Evolutionary conservation across 2,113 vertebrate species (phyloP).

Genomic region (Corythoichthys intestinalis): DNA sequence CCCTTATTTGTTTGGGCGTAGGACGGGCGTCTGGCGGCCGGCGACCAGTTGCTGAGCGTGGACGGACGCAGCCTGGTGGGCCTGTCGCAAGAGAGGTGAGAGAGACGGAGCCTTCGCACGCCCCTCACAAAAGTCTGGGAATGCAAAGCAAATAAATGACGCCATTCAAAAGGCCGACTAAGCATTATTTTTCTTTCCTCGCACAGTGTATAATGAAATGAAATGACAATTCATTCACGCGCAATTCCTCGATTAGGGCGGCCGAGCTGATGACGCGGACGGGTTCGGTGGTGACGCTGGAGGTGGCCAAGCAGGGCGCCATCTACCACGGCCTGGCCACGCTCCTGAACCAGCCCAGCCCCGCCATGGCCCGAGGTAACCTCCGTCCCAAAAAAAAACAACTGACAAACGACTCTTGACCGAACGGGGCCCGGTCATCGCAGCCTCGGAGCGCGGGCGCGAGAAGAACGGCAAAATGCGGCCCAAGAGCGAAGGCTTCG

Average conservation of each 20-base stretch:
- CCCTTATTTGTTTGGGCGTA: conserved; percentile 36
- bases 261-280: conserved; percentile 98
- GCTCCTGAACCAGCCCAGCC: conserved; percentile 94
- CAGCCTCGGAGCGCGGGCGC: conserved; percentile 82
- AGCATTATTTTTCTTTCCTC: too few relatives aligned
- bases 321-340: conserved; percentile 97
- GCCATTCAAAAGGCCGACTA: too few relatives aligned
- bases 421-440: neutral
- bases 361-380: conserved; percentile 92
- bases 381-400: neutral
- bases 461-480: conserved; percentile 90
- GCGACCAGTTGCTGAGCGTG: conserved; percentile 93
- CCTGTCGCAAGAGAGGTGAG: conserved; percentile 94
- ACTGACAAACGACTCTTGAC: too few relatives aligned
- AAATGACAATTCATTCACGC: too few relatives aligned
- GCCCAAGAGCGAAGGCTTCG: conserved; percentile 98
- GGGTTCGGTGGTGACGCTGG: conserved; percentile 92
- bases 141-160: neutral
- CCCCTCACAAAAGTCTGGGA: neutral
- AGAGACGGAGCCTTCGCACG: neutral
- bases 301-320: conserved; percentile 97
- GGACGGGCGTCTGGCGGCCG: conserved; percentile 93
- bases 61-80: conserved; percentile 94
- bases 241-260: conserved; percentile 72
- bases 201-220: too few relatives aligned